Evolutionary conservation across 64 coral and sea anemone species (phyloP).

Genomic region (Acropora yongei): DNA sequence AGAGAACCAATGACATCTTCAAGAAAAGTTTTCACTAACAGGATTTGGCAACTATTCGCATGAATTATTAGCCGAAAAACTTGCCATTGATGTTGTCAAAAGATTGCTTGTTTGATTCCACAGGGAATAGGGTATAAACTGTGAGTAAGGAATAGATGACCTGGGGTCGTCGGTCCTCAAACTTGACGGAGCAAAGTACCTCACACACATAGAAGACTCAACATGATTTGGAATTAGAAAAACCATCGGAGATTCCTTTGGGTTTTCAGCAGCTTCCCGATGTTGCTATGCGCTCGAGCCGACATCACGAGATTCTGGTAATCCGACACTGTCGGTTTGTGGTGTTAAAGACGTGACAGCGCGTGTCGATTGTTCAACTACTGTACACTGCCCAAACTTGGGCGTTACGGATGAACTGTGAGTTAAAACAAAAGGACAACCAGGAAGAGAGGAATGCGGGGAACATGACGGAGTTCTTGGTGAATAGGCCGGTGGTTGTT

Average conservation of each 20-base stretch:
- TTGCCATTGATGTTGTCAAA: too few species aligned
- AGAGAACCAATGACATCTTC: too few species aligned
- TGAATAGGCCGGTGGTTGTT: constrained; percentile 54
- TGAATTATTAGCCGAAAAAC: too few species aligned
- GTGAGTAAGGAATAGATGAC: too few species aligned
- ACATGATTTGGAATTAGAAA: background rate
- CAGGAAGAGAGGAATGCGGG: background rate
- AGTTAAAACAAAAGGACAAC: background rate
- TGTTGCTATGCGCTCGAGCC: background rate
- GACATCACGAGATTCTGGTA: background rate
- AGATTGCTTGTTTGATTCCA: too few species aligned
- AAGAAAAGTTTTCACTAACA: too few species aligned
- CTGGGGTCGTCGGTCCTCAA: too few species aligned
- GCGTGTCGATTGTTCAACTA: background rate
- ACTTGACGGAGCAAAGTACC: background rate
- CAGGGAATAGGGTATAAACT: too few species aligned
- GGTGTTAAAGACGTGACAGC: background rate
- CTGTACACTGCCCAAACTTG: too few species aligned
- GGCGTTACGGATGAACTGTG: background rate
- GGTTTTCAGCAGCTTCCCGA: background rate
- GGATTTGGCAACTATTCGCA: too few species aligned
- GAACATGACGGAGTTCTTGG: background rate
- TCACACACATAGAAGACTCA: too few species aligned
- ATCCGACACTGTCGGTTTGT: background rate
- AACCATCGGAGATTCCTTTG: background rate